Percentiles rank a stretch among this genome's conserved stretches.
phyloP scores from a whole-genome alignment of 2,113 vertebrate genomes.

The Mobula hypostoma region DNA sequence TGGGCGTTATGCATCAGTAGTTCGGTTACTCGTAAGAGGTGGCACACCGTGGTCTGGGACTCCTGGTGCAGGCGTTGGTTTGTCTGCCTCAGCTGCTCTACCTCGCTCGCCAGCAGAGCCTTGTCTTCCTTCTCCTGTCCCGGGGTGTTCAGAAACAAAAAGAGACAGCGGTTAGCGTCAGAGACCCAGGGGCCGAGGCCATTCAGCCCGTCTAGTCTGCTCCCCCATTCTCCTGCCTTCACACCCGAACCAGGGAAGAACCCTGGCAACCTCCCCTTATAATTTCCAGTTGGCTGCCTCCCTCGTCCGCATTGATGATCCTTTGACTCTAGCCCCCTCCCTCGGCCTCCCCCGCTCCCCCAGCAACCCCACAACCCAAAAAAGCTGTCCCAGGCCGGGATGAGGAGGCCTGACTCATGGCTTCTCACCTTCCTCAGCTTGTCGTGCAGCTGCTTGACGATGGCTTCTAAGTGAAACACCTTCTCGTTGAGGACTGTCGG shows the following conservation, averaged over 20 bases:
- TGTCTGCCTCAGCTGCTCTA: slow-evolving; percentile 75
- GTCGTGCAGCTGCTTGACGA: slow-evolving; percentile 77
- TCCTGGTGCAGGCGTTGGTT: slow-evolving; percentile 75
- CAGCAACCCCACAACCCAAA: too few species aligned
- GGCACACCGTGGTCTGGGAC: slow-evolving; percentile 71
- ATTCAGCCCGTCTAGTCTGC: too few species aligned
- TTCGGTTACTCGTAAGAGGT: slow-evolving; percentile 76
- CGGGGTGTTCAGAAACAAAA: background rate
- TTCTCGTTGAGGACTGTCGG: slow-evolving; percentile 53
- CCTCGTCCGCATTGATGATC: too few species aligned
- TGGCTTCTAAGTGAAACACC: slow-evolving; percentile 76
- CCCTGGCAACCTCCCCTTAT: too few species aligned
- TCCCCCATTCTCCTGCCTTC: too few species aligned
- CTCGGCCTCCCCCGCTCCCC: background rate
- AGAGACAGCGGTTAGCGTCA: too few species aligned
- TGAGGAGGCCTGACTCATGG: slow-evolving; percentile 42
- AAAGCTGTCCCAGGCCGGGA: background rate
- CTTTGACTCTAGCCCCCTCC: slow-evolving; percentile 29
- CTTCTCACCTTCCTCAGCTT: slow-evolving; percentile 78
- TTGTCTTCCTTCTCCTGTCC: slow-evolving; percentile 84
- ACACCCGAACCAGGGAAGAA: too few species aligned
- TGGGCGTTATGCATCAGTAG: slow-evolving; percentile 67
- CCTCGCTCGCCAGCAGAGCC: slow-evolving; percentile 78
- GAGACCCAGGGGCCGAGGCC: too few species aligned
- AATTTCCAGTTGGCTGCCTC: too few species aligned